Evolutionary conservation across 2,888 invertebrate genomes (phyloP).

Genomic region (Leptinotarsa juncta): DNA sequence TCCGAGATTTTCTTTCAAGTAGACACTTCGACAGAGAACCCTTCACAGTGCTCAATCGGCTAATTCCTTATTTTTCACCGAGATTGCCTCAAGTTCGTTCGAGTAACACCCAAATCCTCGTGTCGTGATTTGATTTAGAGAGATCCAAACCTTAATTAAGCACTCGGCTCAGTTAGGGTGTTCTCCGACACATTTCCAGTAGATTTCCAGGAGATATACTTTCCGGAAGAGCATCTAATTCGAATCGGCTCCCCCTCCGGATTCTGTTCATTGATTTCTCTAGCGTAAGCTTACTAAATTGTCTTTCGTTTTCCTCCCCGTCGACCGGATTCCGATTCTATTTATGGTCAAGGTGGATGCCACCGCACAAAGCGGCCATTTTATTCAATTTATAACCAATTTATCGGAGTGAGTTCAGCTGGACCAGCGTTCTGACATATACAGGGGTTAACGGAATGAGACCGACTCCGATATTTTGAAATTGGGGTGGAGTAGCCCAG

Average conservation of each 20-base stretch:
- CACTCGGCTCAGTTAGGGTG: conserved; percentile 23
- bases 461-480: too few relatives aligned
- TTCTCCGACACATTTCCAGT: conserved; percentile 60
- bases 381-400: conserved; percentile 46
- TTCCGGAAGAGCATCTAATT: conserved; percentile 60
- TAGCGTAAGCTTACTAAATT: conserved; percentile 63
- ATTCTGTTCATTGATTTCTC: conserved; percentile 64
- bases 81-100: not conserved
- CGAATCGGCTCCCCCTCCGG: conserved; percentile 53
- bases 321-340: conserved; percentile 45
- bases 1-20: too few relatives aligned
- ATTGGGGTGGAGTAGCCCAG: too few relatives aligned
- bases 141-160: conserved; percentile 19
- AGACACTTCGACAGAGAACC: too few relatives aligned
- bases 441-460: too few relatives aligned
- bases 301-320: conserved; percentile 49
- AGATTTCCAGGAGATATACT: conserved; percentile 56
- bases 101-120: conserved; percentile 7
- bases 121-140: conserved; percentile 20
- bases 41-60: too few relatives aligned
- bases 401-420: conserved; percentile 36
- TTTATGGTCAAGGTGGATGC: conserved; percentile 51
- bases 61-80: too few relatives aligned
- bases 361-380: conserved; percentile 44
- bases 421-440: conserved; percentile 23